A percentile compares a stretch with the other conserved stretches of the same genome.
Conservation (phyloP, 2,797 vertebrate species). For the Bryconaethiops microstoma region DNA sequence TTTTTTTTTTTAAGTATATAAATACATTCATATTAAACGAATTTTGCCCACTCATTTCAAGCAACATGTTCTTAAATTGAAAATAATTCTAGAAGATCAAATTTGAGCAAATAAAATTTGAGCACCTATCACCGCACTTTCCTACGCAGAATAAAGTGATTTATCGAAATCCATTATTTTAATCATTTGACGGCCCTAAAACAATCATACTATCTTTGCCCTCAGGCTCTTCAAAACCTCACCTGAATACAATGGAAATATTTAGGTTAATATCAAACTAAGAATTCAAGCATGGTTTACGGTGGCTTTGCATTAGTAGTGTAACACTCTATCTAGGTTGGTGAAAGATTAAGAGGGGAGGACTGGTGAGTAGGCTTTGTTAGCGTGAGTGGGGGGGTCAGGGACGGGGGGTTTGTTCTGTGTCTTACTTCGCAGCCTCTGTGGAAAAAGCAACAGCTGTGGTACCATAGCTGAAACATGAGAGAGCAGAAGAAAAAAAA, state of each 20-base stretch:
- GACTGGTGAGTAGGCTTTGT: conserved; percentile 48
- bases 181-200: not conserved
- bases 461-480: conserved; percentile 73
- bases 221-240: not conserved
- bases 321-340: conserved; percentile 52
- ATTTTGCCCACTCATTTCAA: too few relatives aligned
- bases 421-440: conserved; percentile 74
- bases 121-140: too few relatives aligned
- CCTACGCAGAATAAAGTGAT: too few relatives aligned
- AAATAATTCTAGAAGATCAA: too few relatives aligned
- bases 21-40: too few relatives aligned
- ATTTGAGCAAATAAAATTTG: too few relatives aligned
- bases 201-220: not conserved
- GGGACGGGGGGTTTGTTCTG: conserved; percentile 14
- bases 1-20: too few relatives aligned
- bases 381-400: conserved; percentile 17
- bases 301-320: conserved; percentile 56
- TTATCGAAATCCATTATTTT: not conserved
- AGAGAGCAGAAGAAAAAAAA: conserved; percentile 61
- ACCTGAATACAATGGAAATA: conserved; percentile 18
- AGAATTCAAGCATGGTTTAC: conserved; percentile 33
- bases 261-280: conserved; percentile 48
- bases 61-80: too few relatives aligned
- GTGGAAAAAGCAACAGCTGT: conserved; percentile 63
- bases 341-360: conserved; percentile 53